Evolutionary conservation across 1,140 invertebrate genomes (phyloP), one percentile per base, ranked within the genome.

Genomic region (Eciton burchellii): DNA sequence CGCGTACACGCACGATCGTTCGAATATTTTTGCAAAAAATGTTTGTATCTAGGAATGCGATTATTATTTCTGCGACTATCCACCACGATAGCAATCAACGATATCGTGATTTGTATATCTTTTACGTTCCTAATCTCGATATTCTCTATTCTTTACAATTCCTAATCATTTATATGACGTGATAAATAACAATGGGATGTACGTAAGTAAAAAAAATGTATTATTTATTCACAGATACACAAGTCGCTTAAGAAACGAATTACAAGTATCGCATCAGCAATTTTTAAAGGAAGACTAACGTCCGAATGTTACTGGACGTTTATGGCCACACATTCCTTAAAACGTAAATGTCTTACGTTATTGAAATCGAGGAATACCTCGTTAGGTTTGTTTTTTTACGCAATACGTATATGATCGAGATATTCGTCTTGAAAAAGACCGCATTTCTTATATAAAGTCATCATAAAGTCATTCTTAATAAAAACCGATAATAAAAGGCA

Each of bases 141-240:
- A n/a, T 29, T 43, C 66, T n/a, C 14, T 47, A 62, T 29, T 54
- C 56, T 16, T 62, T 47, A n/a, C n/a, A 43, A 0, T 72, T 24
- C 0, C 8, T 59, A 49, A 45, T 21, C 4, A 8, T 60, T n/a
- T 41, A 45, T 59, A 6, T 59, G 24, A n/a, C 6, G 35, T 41
- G 59, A 16, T 16, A 11, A 57, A 71, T 54, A 71, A 45, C 21
- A 45, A 5, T 52, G 52, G 74, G 41, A 65, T 74, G 29, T 63
- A 43, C 56, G 8, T 56, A 68, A 24, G 41, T 71, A 45, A 73
- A 81, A 59, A 81, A 81, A 83, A 63, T 59, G 79, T 74, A 76
- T 82, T 41, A 65, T 90, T 90, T 84, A 88, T 89, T 90, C 54
- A 79, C 66, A 87, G 56, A 62, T 83, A 81, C 71, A 35, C 2